phyloP scores from a whole-genome alignment of 2,113 vertebrate species.

The Gasterosteus nipponicus region DNA sequence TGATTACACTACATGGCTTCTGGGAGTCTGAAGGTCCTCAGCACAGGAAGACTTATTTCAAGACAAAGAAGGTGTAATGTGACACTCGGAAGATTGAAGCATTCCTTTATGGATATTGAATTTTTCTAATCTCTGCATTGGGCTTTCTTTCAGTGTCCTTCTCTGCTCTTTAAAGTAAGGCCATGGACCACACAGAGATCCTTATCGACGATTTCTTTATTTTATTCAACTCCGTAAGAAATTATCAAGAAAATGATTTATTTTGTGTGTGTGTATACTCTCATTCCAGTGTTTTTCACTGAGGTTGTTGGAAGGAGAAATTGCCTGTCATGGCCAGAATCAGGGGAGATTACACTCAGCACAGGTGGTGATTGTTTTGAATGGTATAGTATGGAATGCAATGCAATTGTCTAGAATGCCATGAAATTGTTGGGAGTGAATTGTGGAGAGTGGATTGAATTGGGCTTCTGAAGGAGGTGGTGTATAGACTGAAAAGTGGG shows the following conservation, averaged over 20 bases:
- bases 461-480: constrained; percentile 20
- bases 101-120: constrained; percentile 23
- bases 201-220: not conserved
- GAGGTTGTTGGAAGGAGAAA: constrained; percentile 52
- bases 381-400: constrained; percentile 30
- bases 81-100: constrained; percentile 21
- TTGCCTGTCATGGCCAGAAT: constrained; percentile 67
- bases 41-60: constrained; percentile 22
- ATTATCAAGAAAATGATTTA: not conserved
- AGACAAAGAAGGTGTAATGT: constrained; percentile 24
- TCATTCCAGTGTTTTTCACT: constrained; percentile 10
- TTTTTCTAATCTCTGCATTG: constrained; percentile 26
- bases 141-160: constrained; percentile 4
- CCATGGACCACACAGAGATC: not conserved
- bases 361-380: constrained; percentile 53
- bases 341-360: constrained; percentile 47
- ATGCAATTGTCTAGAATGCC: constrained; percentile 35
- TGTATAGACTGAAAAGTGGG: constrained; percentile 22
- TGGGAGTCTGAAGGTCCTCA: constrained; percentile 22
- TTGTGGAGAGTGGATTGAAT: constrained; percentile 26
- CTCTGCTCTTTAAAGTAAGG: constrained; percentile 7
- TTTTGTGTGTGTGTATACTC: not conserved
- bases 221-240: not conserved
- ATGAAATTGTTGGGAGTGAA: constrained; percentile 49
- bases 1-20: constrained; percentile 20